Conservation (phyloP, 2,113 vertebrate species). For the Myodes glareolus region DNA sequence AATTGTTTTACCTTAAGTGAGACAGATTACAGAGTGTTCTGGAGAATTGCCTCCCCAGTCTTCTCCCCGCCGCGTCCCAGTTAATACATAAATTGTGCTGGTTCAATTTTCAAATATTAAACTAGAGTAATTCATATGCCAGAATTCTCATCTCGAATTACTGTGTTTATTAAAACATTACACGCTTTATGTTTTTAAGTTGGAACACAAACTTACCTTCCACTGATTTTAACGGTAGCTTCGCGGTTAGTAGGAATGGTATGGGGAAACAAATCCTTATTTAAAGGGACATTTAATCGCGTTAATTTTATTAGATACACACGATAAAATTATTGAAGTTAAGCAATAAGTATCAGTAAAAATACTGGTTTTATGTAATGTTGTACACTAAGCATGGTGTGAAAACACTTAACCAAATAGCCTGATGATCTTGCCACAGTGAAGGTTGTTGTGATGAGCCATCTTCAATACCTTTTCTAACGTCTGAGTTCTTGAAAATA, state of each 20-base stretch:
- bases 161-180: background rate
- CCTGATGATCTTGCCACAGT: background rate
- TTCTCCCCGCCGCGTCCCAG: background rate
- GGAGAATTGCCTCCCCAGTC: background rate
- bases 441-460: background rate
- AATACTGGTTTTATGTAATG: background rate
- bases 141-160: background rate
- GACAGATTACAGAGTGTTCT: background rate
- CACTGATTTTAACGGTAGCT: background rate
- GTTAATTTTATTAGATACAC: background rate
- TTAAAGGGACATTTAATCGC: background rate
- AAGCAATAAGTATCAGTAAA: background rate
- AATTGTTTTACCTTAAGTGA: background rate
- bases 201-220: background rate
- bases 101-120: background rate
- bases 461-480: constrained; percentile 16
- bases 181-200: background rate
- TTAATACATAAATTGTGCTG: background rate
- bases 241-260: background rate
- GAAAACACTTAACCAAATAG: background rate
- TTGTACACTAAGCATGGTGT: background rate
- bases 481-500: constrained; percentile 27
- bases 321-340: constrained; percentile 21
- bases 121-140: background rate
- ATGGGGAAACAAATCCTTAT: background rate